Conservation (phyloP, 2,797 vertebrate species). For the Muscicapa striata region DNA sequence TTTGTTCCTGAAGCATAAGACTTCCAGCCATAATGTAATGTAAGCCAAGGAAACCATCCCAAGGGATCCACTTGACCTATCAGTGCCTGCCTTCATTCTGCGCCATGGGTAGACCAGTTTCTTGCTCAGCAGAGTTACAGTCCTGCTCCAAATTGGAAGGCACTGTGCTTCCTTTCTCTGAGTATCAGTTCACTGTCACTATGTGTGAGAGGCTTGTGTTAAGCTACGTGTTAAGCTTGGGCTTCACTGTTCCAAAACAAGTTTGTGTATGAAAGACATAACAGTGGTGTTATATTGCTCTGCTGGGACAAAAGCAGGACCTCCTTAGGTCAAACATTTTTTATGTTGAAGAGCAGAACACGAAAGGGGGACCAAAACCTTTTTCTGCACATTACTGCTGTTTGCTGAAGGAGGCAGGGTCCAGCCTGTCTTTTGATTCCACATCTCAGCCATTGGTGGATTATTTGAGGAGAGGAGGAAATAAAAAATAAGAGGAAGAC, state of each 20-base stretch:
- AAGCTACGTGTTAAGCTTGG: neutral
- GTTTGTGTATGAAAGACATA: neutral
- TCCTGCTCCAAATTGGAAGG: neutral
- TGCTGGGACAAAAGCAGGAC: neutral
- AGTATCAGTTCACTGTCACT: neutral
- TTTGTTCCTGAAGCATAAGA: neutral
- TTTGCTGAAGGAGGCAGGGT: neutral
- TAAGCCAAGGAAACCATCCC: neutral
- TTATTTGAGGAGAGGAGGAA: neutral
- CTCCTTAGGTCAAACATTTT: neutral
- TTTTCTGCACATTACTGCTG: neutral
- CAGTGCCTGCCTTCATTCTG: neutral
- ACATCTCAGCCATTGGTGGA: rapidly evolving
- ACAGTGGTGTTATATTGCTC: neutral
- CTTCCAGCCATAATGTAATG: neutral
- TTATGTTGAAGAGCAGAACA: neutral
- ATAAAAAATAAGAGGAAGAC: neutral
- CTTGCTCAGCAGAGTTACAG: neutral
- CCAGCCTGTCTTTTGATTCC: neutral
- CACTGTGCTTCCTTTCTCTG: neutral
- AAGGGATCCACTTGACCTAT: neutral
- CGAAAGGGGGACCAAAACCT: neutral
- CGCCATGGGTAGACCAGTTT: rapidly evolving
- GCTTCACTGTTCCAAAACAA: neutral
- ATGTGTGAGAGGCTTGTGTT: neutral